These are phyloP conservation scores for Ptilorrhoa leucosticta DNA, from an alignment of 2,113 vertebrate species.

Conservation along the genomic window DNA sequence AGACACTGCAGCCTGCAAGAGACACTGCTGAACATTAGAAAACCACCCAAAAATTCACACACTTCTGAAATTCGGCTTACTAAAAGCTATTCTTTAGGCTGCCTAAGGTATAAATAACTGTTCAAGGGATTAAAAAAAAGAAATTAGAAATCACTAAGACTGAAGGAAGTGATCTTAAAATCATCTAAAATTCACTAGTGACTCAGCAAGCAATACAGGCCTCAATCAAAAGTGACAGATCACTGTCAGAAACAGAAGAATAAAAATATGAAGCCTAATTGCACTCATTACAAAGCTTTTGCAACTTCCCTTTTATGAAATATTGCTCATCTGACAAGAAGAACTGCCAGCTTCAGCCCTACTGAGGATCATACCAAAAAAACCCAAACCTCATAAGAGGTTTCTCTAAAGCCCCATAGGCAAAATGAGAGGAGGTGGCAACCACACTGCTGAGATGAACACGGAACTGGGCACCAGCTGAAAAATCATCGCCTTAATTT, in stretches of 20 bases:
- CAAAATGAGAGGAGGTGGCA: not conserved
- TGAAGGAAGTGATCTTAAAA: not conserved
- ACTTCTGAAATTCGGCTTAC: not conserved
- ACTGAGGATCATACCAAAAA: not conserved
- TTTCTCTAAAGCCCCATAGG: not conserved
- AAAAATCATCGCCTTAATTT: not conserved
- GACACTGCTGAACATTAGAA: not conserved
- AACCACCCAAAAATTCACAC: not conserved
- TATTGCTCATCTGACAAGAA: not conserved
- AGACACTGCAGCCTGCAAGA: not conserved
- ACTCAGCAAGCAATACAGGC: not conserved
- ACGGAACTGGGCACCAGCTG: not conserved
- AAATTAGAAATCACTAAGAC: not conserved
- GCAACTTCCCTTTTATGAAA: slow-evolving; percentile 24
- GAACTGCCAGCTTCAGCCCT: not conserved
- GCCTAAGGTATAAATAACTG: not conserved
- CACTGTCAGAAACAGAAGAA: not conserved
- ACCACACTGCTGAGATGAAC: not conserved
- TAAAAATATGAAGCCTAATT: not conserved
- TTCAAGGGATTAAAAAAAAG: not conserved
- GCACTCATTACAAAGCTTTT: not conserved
- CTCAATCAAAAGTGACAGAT: slow-evolving; percentile 12
- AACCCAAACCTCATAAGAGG: not conserved
- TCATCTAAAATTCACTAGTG: not conserved
- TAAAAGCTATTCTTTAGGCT: not conserved